Base-by-base conservation (phyloP, 2,888 invertebrate genomes). In the Ennomos quercinarius region DNA sequence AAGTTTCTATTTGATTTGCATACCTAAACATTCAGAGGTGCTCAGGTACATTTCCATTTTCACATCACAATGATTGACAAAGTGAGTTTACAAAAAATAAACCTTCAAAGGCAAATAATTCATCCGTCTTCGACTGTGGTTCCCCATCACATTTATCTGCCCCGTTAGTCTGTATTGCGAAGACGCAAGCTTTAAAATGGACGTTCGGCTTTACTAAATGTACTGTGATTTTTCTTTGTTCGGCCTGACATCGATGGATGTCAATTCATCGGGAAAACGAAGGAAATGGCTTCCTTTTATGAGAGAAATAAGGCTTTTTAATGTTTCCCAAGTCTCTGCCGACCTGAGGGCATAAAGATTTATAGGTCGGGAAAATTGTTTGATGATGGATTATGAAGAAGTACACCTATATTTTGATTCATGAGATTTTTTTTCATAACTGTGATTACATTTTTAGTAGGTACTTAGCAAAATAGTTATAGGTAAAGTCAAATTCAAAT, bases 261-360 rank as follows among this genome's bases (percentile, higher is more conserved):
- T 83, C 84, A 84, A 82, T 85, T 83, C 78, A 81, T 77, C 73
- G 76, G 74, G 76, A 80, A 79, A 80, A 76, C 70, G 72, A 72
- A 79, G 78, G 74, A 80, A 83, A 80, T 76, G 80, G 76, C 68
- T 76, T 68, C 77, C 66, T 78, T 81, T 80, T 74, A 78, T 79
- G 68, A 72, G 68, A 75, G 71, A 74, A 77, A 74, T 73, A 69
- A 67, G 71, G 72, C 72, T 72, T 78, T 79, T 76, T 76, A 78
- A 80, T 78, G 78, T 77, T 72, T 65, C 68, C 61, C 66, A 48
- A 62, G 65, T 59, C 70, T 63, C 59, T 63, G 54, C 67, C 53
- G 37, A 64, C 66, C 66, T 52, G 27, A 27, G 43, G n/a, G 46
- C 61, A 51, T 55, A 52, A 56, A 64, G 63, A 70, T 64, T 67